Conservation (phyloP, 2,797 vertebrate species). For the Xerus rutilus region DNA sequence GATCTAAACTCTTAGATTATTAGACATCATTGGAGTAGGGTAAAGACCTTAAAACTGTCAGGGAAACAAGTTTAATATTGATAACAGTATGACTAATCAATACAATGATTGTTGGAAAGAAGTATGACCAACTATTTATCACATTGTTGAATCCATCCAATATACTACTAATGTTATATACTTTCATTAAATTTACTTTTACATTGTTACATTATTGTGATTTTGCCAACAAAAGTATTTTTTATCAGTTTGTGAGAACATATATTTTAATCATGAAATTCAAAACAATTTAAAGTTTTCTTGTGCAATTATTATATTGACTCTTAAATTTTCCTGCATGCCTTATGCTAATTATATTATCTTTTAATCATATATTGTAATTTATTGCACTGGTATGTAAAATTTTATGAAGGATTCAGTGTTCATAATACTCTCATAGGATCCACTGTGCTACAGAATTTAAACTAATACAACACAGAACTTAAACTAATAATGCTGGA, state of each 20-base stretch:
- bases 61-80: not conserved
- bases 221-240: not conserved
- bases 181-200: not conserved
- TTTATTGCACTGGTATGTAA: not conserved
- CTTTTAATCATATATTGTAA: not conserved
- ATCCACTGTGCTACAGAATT: not conserved
- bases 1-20: not conserved
- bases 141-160: not conserved
- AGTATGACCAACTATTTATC: not conserved
- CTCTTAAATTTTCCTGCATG: constrained; percentile 29
- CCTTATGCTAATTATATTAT: constrained; percentile 32
- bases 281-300: not conserved
- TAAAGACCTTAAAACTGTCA: not conserved
- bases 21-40: not conserved
- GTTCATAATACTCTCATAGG: constrained; percentile 20
- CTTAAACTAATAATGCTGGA: constrained; percentile 54
- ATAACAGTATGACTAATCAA: not conserved
- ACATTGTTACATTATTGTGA: not conserved
- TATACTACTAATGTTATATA: not conserved
- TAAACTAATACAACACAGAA: constrained; percentile 28
- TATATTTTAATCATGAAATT: not conserved
- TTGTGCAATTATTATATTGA: constrained; percentile 42
- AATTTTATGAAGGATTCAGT: constrained; percentile 42
- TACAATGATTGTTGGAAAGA: not conserved
- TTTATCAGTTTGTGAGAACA: not conserved